phyloP scores from a whole-genome alignment of 2,888 invertebrate species.

The Aphodius granarius region DNA sequence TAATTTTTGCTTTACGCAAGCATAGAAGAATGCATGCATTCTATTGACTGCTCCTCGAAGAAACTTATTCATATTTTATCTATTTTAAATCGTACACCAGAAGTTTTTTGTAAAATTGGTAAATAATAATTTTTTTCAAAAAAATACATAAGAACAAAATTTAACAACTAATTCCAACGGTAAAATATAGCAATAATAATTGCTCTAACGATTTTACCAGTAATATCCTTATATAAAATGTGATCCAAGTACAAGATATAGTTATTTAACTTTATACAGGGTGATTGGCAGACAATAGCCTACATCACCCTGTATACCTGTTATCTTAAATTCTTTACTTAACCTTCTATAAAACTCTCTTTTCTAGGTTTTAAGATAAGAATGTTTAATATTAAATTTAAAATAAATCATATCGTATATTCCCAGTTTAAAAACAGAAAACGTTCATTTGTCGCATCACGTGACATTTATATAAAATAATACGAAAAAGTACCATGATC shows the following conservation, averaged over 20 bases:
- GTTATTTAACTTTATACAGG: background rate
- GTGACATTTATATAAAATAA: background rate
- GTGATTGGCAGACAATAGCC: background rate
- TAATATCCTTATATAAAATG: background rate
- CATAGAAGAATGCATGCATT: no score
- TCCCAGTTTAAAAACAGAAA: background rate
- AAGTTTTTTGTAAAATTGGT: no score
- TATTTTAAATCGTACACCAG: no score
- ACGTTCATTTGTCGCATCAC: background rate
- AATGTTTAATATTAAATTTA: background rate
- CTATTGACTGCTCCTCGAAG: no score
- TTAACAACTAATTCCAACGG: no score
- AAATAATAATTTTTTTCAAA: no score
- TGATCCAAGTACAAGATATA: background rate
- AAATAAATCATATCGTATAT: background rate
- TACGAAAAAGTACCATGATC: background rate
- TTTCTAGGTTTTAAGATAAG: background rate
- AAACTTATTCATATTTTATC: no score
- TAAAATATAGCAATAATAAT: no score
- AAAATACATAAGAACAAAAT: no score
- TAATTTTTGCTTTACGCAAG: no score
- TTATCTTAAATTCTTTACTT: background rate
- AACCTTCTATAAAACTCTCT: background rate
- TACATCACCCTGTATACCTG: background rate
- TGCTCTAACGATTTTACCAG: no score